A percentile compares a stretch with the other conserved stretches of the same genome.
Evolutionary conservation across 2,113 vertebrate species (phyloP).

Genomic region (Mesembrinibis cayennensis): DNA sequence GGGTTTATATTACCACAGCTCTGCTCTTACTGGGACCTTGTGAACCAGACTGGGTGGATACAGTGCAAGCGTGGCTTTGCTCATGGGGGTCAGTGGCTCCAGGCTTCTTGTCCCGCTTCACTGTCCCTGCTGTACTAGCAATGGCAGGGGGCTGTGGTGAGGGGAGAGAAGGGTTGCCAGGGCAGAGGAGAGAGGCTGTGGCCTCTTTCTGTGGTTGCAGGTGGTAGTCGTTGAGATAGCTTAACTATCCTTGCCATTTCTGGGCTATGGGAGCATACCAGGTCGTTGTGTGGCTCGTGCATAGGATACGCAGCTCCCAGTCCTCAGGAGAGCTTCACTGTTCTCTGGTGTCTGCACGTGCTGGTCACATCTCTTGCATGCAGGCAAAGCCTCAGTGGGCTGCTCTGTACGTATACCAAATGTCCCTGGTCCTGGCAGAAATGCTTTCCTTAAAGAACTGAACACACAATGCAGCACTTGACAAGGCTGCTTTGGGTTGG

Average conservation of each 20-base stretch:
- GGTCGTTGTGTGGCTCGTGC: fast-evolving
- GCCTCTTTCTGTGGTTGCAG: background rate
- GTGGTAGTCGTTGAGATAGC: background rate
- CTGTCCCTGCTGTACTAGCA: background rate
- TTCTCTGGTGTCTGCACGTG: background rate
- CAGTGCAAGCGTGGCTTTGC: background rate
- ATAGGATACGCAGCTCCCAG: background rate
- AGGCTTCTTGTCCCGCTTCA: background rate
- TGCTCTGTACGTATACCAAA: background rate
- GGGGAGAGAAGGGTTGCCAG: background rate
- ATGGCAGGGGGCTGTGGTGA: background rate
- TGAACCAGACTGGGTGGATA: background rate
- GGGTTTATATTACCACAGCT: background rate
- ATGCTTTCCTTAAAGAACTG: background rate
- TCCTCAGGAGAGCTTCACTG: background rate
- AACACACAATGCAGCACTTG: background rate
- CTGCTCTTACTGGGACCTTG: background rate
- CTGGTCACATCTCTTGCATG: background rate
- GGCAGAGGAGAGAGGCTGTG: background rate
- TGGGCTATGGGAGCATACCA: background rate
- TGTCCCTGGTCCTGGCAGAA: background rate
- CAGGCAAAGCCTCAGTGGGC: background rate
- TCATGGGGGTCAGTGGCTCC: background rate
- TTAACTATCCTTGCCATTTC: background rate
- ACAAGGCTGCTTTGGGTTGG: background rate